These are phyloP conservation scores for Cromileptes altivelis DNA, from an alignment of 2,113 vertebrate genomes.

Conservation along the genomic window DNA sequence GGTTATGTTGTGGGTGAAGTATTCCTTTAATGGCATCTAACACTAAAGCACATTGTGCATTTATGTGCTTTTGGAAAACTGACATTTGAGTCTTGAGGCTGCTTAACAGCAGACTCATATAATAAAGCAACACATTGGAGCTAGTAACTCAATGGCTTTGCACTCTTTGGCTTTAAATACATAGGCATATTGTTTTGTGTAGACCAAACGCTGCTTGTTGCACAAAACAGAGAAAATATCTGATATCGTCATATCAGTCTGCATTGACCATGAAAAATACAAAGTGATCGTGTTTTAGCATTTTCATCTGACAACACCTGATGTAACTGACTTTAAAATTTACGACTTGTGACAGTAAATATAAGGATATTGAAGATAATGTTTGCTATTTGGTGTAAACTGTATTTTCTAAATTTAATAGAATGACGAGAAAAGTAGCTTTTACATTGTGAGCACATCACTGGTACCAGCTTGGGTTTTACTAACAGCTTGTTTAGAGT, in stretches of 20 bases:
- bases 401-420: not conserved
- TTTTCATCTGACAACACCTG: not conserved
- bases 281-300: too few relatives aligned
- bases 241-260: not conserved
- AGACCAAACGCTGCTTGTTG: not conserved
- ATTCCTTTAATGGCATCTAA: not conserved
- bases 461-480: slow-evolving; percentile 20
- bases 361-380: not conserved
- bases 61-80: not conserved
- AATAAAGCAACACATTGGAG: not conserved
- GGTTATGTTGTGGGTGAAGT: too few relatives aligned
- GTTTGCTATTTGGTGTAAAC: not conserved
- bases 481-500: slow-evolving; percentile 56
- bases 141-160: not conserved
- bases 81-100: not conserved
- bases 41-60: not conserved
- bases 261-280: not conserved
- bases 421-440: not conserved
- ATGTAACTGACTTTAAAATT: not conserved
- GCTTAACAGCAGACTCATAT: not conserved
- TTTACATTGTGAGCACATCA: not conserved
- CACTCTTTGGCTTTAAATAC: not conserved
- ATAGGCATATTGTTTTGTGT: not conserved
- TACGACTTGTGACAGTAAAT: not conserved
- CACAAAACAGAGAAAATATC: not conserved